Evolutionary conservation across 92 coral and sea anemone species (phyloP).

Genomic region (Porites cylindrica): DNA sequence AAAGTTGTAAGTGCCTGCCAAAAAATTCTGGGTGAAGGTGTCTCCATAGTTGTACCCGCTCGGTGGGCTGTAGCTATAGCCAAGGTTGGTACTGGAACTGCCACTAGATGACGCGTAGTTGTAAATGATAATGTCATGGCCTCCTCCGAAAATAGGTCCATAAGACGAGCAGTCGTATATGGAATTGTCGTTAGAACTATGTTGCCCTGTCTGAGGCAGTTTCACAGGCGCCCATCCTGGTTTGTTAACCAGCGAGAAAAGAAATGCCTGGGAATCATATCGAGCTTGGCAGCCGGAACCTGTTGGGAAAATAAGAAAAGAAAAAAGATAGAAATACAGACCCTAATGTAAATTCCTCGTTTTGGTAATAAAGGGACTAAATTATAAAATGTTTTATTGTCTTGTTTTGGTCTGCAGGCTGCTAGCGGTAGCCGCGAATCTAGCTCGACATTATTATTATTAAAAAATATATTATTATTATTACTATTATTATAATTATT

Average conservation of each 20-base stretch:
- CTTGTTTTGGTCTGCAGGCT: too few species aligned
- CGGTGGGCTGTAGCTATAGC: not conserved
- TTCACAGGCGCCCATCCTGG: not conserved
- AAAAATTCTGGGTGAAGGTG: not conserved
- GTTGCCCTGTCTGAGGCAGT: not conserved
- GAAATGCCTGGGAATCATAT: not conserved
- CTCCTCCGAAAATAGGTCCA: not conserved
- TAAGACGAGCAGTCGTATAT: not conserved
- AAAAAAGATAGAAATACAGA: too few species aligned
- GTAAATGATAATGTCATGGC: rapidly evolving
- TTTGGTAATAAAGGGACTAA: too few species aligned
- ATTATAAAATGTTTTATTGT: too few species aligned
- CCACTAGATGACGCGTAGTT: not conserved
- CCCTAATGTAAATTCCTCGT: too few species aligned
- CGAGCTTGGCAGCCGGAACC: not conserved
- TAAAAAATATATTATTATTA: too few species aligned
- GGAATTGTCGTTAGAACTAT: not conserved
- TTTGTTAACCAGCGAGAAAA: not conserved
- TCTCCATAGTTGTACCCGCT: not conserved
- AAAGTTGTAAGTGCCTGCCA: not conserved
- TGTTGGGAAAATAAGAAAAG: not conserved
- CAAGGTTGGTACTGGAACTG: not conserved
- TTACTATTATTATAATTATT: too few species aligned
- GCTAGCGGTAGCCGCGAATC: too few species aligned
- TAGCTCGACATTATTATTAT: too few species aligned